Base-by-base conservation (phyloP, 1,140 invertebrate species). In the Drosophila lacertosa region DNA sequence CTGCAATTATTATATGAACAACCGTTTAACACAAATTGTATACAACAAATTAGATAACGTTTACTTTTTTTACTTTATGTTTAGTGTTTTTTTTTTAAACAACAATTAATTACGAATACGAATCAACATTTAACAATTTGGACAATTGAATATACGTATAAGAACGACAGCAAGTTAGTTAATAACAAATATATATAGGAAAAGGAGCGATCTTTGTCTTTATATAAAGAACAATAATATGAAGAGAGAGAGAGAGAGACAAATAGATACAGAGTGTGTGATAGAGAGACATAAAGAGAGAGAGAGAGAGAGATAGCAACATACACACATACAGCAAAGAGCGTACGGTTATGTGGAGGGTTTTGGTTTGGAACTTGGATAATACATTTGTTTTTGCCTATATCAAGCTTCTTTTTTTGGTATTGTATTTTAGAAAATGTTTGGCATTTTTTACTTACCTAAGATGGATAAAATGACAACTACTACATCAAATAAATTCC, bases 401-500 rank as follows among this genome's bases (percentile, higher is more conserved):
- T 13, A 54, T 65, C 59, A 67, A 65, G 51, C 39, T 68, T 57
- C 51, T 54, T 70, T 44, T 58, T 37, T 29, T 26, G 4, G 4
- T 24, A 2, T 65, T 67, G 7, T 45, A n/a, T 16, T 40, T 24
- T 24, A 54, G 20, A 42, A 32, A 26, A 76, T 54, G 59, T 51
- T 71, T 80, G 81, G 81, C 57, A 64, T 72, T 88, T 88, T 88
- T 91, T 91, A 93, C 94, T 95, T 94, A 97, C 97, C 96, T 93
- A 98, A 95, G 93, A 99, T 98, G 92, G 98, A 99, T 92, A 99
- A 95, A 93, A 98, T 98, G 90, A 99, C 98, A 92, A 99, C 98
- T 90, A 99, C 96, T 93, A 99, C 98, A 94, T 99, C 98, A 94
- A 99, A 99, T 83, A 99, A 94, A 94, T 99, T 99, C 98, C 98